Percentiles rank a stretch among this genome's conserved stretches.
These are phyloP conservation scores for Saxidomus purpurata DNA, from an alignment of 1,140 invertebrate species.

Conservation along the genomic window DNA sequence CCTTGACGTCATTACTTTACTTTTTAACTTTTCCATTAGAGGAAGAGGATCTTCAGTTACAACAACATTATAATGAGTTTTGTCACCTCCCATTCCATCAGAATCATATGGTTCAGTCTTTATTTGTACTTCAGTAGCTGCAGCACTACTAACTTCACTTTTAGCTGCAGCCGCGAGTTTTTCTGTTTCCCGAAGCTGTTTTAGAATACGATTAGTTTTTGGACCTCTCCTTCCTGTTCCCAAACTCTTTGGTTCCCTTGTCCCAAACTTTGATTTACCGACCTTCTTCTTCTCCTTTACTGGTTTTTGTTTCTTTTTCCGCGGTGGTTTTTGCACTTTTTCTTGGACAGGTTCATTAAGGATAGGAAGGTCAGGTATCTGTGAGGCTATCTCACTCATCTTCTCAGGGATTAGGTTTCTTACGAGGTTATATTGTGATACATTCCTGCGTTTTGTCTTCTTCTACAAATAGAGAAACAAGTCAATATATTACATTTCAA, in stretches of 20 bases:
- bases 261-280: neutral
- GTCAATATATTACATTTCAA: neutral
- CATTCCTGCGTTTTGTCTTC: neutral
- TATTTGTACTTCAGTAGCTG: neutral
- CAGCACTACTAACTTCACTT: neutral
- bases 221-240: neutral
- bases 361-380: slow-evolving; percentile 45
- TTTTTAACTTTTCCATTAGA: neutral
- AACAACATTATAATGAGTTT: neutral
- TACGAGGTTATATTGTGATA: neutral
- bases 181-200: neutral
- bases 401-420: neutral
- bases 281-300: neutral
- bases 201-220: neutral
- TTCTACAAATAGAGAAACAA: neutral
- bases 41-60: neutral
- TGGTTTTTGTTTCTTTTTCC: neutral
- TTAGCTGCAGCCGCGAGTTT: neutral
- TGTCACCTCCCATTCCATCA: neutral
- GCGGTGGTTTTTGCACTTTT: neutral
- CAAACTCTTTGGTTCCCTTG: neutral
- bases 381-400: slow-evolving; percentile 24
- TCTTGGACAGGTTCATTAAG: slow-evolving; percentile 35
- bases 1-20: neutral
- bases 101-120: neutral